Base-by-base conservation (phyloP, 2,888 invertebrate genomes). In the Iphiclides podalirius region DNA sequence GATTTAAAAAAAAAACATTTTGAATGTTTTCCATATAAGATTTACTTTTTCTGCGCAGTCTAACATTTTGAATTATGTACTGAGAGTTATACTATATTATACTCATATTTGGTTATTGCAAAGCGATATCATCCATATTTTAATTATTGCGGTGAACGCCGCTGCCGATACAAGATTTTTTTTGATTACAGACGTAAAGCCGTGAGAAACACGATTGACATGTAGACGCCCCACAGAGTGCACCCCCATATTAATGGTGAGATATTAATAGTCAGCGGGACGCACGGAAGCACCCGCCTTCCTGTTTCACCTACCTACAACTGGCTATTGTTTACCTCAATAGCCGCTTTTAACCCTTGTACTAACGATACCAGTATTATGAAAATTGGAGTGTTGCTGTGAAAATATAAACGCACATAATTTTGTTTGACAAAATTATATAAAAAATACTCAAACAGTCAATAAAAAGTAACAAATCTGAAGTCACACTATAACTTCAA, bases 261-360 rank as follows among this genome's bases (percentile, higher is more conserved):
- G 58, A 66, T 79, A 79, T 75, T 71, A 75, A 77, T 82, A 85
- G 67, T 56, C 56, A 12, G 20, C 50, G 58, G 60, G 63, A 61
- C 64, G 67, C 63, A 70, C 67, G 73, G 76, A 79, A 78, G 68
- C 70, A 58, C 58, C 64, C 65, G 65, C 63, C 71, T 78, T 80
- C 79, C 74, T 72, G 75, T 67, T 64, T 65, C 67, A 65, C 66
- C 71, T 69, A 69, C 59, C 58, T 20, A n/a, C n/a, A 62, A 44
- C 39, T 39, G 61, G 66, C 66, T 67, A 63, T 74, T 75, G 76
- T 78, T 80, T 63, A 79, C 74, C 63, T 70, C 70, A 66, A 57
- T 50, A 47, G 67, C 60, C 73, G 73, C 72, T 76, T 72, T 68
- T 64, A 72, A 75, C 71, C 69, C 69, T 66, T 55, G 47, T 33